Evolutionary conservation across 2,113 vertebrate genomes (phyloP).

Genomic region (Lagopus leucura): DNA sequence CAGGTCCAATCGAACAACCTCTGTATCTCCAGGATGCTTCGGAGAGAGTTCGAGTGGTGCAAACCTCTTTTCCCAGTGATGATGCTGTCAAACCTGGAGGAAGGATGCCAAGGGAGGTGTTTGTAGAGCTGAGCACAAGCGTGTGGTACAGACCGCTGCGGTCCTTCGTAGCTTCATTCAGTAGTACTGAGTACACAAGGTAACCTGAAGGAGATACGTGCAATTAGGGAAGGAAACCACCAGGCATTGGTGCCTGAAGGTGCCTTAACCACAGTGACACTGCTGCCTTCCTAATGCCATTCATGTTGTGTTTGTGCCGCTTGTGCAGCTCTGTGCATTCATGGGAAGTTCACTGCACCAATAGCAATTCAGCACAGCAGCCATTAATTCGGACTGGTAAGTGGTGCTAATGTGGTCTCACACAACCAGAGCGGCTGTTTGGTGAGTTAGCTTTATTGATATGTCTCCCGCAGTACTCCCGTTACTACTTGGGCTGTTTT

Average conservation of each 20-base stretch:
- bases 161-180: background rate
- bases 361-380: background rate
- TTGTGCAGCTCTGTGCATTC: background rate
- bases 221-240: background rate
- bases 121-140: background rate
- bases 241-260: background rate
- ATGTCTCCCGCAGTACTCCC: background rate
- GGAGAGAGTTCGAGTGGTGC: background rate
- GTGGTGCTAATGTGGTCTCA: background rate
- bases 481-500: background rate
- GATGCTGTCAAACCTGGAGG: background rate
- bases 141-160: background rate
- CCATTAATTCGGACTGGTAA: background rate
- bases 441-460: background rate
- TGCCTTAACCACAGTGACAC: background rate
- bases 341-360: background rate
- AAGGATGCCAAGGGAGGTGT: background rate
- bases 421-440: background rate
- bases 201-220: background rate
- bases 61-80: background rate
- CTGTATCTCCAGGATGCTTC: background rate
- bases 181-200: background rate
- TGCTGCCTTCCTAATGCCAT: background rate
- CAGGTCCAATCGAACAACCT: background rate
- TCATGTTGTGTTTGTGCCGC: accelerated